Conservation (phyloP, 2,797 vertebrate genomes). For the Rhyacichthys aspro region DNA sequence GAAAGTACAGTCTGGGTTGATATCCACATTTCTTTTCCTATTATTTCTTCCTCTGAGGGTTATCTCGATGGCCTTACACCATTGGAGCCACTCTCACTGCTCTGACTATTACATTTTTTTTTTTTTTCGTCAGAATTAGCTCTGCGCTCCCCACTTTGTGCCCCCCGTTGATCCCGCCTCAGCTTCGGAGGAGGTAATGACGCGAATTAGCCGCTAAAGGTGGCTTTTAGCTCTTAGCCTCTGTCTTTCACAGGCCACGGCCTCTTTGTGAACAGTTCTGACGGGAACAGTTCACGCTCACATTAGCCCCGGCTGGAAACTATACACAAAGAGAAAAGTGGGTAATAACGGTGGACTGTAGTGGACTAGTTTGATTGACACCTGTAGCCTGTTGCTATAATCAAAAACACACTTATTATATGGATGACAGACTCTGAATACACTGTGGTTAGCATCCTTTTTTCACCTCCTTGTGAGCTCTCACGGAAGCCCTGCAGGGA, state of each 20-base stretch:
- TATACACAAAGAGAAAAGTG: not conserved
- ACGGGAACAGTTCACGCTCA: not conserved
- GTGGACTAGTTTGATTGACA: no score
- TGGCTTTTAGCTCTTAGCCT: slow-evolving; percentile 8
- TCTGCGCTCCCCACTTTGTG: not conserved
- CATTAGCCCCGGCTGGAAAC: not conserved
- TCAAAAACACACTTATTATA: no score
- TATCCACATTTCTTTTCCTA: not conserved
- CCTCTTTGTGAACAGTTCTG: not conserved
- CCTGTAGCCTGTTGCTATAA: no score
- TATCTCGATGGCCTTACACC: not conserved
- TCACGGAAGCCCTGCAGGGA: no score
- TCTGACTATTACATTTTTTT: slow-evolving; percentile 21
- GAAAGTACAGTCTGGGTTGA: no score
- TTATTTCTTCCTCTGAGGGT: no score
- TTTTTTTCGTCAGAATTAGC: not conserved
- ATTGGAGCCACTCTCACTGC: slow-evolving; percentile 22
- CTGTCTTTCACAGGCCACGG: slow-evolving; percentile 12
- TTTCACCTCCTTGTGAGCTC: no score
- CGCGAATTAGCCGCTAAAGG: slow-evolving; percentile 24
- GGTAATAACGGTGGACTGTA: not conserved
- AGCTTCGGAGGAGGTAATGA: slow-evolving; percentile 7
- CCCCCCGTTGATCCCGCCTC: slow-evolving; percentile 8
- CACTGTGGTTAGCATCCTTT: no score
- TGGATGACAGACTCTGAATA: no score